Conservation (phyloP, 2,797 vertebrate genomes). For the Meriones psammophilus region DNA sequence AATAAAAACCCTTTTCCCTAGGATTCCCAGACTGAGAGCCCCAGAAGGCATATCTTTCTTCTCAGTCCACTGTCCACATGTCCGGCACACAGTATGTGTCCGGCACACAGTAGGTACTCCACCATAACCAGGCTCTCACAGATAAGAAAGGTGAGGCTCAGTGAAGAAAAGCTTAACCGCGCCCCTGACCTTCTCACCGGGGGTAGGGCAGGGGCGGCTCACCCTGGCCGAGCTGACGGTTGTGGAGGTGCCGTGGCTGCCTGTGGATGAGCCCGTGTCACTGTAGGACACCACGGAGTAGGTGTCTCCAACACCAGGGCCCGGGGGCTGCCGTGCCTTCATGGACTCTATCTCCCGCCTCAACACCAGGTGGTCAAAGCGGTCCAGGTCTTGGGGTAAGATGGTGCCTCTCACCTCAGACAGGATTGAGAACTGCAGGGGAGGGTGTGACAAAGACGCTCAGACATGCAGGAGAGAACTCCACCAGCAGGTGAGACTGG, state of each 20-base stretch:
- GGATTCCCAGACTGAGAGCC: background rate
- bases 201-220: slow-evolving; percentile 57
- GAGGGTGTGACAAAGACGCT: background rate
- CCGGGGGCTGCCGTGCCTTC: slow-evolving; percentile 93
- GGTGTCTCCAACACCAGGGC: slow-evolving; percentile 89
- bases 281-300: slow-evolving; percentile 95
- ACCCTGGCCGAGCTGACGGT: slow-evolving; percentile 98
- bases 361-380: slow-evolving; percentile 95
- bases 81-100: background rate
- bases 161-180: background rate
- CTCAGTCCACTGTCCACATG: fast-evolving
- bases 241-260: slow-evolving; percentile 96
- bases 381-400: slow-evolving; percentile 94
- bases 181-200: background rate
- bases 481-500: background rate
- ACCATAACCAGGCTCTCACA: background rate
- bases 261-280: slow-evolving; percentile 94
- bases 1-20: background rate
- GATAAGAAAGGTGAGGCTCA: background rate
- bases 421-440: slow-evolving; percentile 94
- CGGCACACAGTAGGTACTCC: background rate
- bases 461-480: background rate
- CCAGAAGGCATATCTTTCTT: background rate
- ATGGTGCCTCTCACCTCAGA: slow-evolving; percentile 95
- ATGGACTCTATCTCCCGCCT: slow-evolving; percentile 96